Evolutionary conservation across 2,888 invertebrate species (phyloP).

Genomic region (Beris chalybata): DNA sequence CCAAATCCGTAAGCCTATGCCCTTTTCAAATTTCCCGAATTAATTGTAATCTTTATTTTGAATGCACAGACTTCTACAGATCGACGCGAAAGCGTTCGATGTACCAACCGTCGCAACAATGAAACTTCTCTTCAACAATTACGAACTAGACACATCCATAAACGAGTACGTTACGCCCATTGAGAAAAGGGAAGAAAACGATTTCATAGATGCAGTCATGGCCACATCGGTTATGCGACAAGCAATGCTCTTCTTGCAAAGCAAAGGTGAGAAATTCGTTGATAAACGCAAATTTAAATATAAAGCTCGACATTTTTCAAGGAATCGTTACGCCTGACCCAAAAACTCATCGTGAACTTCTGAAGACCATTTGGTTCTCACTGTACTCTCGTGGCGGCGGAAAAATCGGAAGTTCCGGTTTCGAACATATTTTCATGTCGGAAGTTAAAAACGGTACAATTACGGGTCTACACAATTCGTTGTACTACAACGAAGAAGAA

Average conservation of each 20-base stretch:
- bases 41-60: conserved; percentile 39
- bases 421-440: conserved; percentile 90
- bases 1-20: conserved; percentile 67
- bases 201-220: conserved; percentile 76
- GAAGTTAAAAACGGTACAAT: conserved; percentile 80
- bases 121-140: conserved; percentile 79
- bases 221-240: conserved; percentile 74
- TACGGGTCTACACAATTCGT: conserved; percentile 88
- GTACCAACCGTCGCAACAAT: conserved; percentile 73
- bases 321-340: conserved; percentile 67
- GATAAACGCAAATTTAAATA: background rate
- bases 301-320: conserved; percentile 42
- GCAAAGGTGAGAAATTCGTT: conserved; percentile 57
- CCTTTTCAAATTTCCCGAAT: background rate
- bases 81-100: conserved; percentile 62
- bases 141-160: conserved; percentile 71
- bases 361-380: conserved; percentile 77
- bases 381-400: conserved; percentile 80
- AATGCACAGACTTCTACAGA: conserved; percentile 65
- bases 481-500: conserved; percentile 81
- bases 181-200: conserved; percentile 77
- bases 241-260: conserved; percentile 61
- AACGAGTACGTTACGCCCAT: conserved; percentile 75
- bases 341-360: conserved; percentile 69
- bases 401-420: conserved; percentile 83